phyloP scores from a whole-genome alignment of 2,113 vertebrate genomes.

The Hippocampus comes region DNA sequence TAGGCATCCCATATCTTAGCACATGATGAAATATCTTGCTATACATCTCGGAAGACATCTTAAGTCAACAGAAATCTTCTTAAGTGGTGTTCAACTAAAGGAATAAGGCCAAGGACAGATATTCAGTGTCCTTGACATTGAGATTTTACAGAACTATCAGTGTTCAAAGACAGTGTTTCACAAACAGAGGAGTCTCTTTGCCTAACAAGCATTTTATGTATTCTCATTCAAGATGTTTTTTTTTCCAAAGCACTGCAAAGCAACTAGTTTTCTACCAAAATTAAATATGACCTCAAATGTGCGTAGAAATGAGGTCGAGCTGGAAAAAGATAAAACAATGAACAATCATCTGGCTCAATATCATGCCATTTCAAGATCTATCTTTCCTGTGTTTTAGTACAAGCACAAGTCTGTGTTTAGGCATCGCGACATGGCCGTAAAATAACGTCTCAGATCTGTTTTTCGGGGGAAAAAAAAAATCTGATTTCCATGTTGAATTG shows the following conservation, averaged over 20 bases:
- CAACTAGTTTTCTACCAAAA: not conserved
- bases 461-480: too few species aligned
- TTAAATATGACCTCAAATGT: not conserved
- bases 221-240: not conserved
- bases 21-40: slow-evolving; percentile 27
- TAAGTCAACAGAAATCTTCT: slow-evolving; percentile 23
- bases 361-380: not conserved
- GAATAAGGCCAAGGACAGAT: slow-evolving; percentile 4
- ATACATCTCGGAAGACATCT: not conserved
- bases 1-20: slow-evolving; percentile 17
- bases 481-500: not conserved
- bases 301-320: not conserved
- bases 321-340: not conserved
- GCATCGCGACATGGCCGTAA: not conserved
- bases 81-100: slow-evolving; percentile 1
- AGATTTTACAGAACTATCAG: not conserved
- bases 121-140: slow-evolving; percentile 3
- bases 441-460: not conserved
- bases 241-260: not conserved
- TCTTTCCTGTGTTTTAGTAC: not conserved
- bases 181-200: not conserved
- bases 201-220: not conserved
- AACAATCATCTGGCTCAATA: not conserved
- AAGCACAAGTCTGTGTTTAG: not conserved
- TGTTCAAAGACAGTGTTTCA: not conserved